phyloP scores from a whole-genome alignment of 2,888 invertebrate genomes.

The Drosophila ustulata region DNA sequence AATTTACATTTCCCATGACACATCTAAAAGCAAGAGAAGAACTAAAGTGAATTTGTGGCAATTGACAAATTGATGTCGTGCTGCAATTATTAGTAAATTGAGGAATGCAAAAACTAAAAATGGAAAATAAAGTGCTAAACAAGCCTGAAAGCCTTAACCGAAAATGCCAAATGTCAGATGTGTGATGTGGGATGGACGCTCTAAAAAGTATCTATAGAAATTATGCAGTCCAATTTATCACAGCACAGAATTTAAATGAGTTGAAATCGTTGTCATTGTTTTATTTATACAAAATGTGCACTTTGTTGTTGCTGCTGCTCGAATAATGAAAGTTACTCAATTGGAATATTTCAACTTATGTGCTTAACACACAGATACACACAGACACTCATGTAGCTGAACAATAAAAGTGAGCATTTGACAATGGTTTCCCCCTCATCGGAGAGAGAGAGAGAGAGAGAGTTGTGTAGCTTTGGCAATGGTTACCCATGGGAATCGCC shows the following conservation, averaged over 20 bases:
- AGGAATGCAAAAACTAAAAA: constrained; percentile 54
- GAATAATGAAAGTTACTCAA: constrained; percentile 80
- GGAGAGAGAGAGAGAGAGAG: neutral
- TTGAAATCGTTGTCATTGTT: constrained; percentile 76
- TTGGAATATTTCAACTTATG: constrained; percentile 82
- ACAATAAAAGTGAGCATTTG: constrained; percentile 74
- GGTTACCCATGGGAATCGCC: constrained; percentile 72
- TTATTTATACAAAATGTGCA: constrained; percentile 72
- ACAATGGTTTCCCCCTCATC: constrained; percentile 55
- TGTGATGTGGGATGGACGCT: neutral
- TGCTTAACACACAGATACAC: constrained; percentile 64
- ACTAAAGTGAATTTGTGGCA: constrained; percentile 3
- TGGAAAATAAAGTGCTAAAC: constrained; percentile 38
- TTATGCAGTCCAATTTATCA: constrained; percentile 76
- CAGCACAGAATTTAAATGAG: constrained; percentile 76
- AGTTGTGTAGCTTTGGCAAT: constrained; percentile 11
- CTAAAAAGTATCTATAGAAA: constrained; percentile 61
- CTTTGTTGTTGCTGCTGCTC: constrained; percentile 49
- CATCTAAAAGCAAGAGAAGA: neutral
- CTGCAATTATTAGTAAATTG: constrained; percentile 16
- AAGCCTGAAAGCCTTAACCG: constrained; percentile 8
- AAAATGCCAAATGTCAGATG: neutral
- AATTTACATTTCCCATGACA: constrained; percentile 16
- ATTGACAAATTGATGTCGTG: neutral
- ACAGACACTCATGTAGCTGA: constrained; percentile 13